Percentiles rank a stretch among this genome's conserved stretches.
phyloP scores from a whole-genome alignment of 2,113 vertebrate genomes.

The Phyllostomus hastatus region DNA sequence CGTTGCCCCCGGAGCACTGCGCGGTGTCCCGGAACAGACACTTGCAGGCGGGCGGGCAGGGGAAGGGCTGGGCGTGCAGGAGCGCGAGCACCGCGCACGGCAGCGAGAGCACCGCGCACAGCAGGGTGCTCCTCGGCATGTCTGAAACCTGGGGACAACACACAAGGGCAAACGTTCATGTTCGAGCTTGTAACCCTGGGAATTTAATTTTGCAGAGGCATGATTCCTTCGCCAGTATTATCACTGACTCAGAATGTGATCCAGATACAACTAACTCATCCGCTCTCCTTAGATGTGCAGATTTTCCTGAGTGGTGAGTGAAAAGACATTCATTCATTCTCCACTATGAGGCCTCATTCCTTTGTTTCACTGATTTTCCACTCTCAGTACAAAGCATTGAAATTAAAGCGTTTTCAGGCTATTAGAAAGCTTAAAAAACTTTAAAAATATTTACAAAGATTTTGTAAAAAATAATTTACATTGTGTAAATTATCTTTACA shows the following conservation, averaged over 20 bases:
- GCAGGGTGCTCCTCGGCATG: constrained; percentile 57
- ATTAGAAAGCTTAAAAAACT: background rate
- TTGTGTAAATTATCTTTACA: too few species aligned
- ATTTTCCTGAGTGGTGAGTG: background rate
- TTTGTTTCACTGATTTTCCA: background rate
- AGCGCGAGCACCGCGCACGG: constrained; percentile 5
- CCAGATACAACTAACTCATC: background rate
- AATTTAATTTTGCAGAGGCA: background rate
- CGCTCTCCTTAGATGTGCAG: background rate
- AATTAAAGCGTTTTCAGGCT: background rate
- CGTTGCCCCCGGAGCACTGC: constrained; percentile 60
- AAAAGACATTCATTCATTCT: background rate
- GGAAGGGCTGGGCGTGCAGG: constrained; percentile 45
- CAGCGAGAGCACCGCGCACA: constrained; percentile 39
- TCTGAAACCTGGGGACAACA: constrained; percentile 44
- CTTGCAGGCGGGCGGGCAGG: constrained; percentile 74
- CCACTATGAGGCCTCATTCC: background rate
- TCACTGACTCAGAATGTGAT: background rate
- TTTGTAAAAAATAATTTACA: too few species aligned
- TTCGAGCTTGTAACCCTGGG: background rate
- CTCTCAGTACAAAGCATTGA: background rate
- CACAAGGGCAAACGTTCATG: background rate
- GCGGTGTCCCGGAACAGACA: constrained; percentile 65
- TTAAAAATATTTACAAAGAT: background rate
- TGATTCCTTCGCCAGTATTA: background rate